These are phyloP conservation scores for Apus apus DNA, from an alignment of 2,113 vertebrate species.

Conservation along the genomic window DNA sequence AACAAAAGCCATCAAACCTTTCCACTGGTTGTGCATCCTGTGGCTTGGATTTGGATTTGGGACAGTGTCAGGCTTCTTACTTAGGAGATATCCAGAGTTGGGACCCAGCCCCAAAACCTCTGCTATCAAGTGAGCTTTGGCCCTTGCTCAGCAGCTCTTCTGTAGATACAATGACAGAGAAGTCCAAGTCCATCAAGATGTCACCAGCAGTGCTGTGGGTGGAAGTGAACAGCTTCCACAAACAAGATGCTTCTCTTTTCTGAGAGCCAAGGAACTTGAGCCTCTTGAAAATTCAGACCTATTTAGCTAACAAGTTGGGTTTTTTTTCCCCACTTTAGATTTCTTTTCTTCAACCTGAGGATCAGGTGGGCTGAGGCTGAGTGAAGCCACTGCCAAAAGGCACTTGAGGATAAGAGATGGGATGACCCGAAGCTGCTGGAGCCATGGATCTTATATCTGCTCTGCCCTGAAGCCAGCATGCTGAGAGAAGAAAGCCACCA, in stretches of 20 bases:
- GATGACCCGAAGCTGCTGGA: neutral
- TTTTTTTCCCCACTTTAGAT: neutral
- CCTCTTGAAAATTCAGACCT: neutral
- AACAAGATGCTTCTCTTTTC: neutral
- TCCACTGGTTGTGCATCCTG: fast-evolving
- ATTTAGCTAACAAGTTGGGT: too few species aligned
- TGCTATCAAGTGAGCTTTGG: fast-evolving
- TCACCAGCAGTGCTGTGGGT: neutral
- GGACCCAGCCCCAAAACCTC: neutral
- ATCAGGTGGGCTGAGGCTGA: neutral
- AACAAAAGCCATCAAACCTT: neutral
- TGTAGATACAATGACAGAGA: neutral
- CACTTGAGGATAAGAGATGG: fast-evolving
- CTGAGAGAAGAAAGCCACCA: neutral
- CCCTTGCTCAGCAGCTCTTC: neutral
- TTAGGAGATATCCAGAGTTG: neutral
- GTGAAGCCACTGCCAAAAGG: fast-evolving
- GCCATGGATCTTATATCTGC: neutral
- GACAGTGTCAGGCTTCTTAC: fast-evolving
- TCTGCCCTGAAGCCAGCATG: neutral
- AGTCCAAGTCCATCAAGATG: neutral
- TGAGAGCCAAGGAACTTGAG: neutral
- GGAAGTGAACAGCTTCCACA: neutral
- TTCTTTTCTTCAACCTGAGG: neutral
- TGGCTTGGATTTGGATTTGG: neutral